Percentiles rank a stretch among this genome's conserved stretches.
Evolutionary conservation across 2,113 vertebrate genomes (phyloP).

Genomic region (Pandion haliaetus): DNA sequence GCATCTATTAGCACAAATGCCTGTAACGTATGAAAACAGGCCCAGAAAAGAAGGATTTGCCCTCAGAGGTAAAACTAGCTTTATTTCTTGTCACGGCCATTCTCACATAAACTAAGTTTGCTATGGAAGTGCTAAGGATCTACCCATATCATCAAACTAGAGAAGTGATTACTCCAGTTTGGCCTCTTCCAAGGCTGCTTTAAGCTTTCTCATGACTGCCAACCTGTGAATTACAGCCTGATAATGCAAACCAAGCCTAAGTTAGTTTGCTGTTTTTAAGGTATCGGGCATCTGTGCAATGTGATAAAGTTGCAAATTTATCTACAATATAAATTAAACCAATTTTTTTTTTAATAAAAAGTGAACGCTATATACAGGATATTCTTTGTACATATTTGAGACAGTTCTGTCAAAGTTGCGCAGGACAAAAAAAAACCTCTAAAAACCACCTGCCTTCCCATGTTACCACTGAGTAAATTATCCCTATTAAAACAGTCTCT

Average conservation of each 20-base stretch:
- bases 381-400: rapidly evolving
- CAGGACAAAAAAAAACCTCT: neutral
- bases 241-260: neutral
- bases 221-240: neutral
- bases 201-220: neutral
- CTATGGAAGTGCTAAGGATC: neutral
- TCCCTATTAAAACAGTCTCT: neutral
- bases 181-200: neutral
- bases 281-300: neutral
- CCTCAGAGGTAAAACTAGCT: neutral
- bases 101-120: neutral
- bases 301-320: neutral
- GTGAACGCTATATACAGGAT: neutral
- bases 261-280: neutral
- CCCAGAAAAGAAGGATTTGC: neutral
- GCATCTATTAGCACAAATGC: neutral
- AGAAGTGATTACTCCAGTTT: rapidly evolving
- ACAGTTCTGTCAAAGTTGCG: neutral
- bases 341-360: neutral
- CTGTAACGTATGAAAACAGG: neutral
- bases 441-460: neutral
- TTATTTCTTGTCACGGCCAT: neutral
- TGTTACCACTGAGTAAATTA: neutral
- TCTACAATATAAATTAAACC: neutral
- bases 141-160: rapidly evolving